Base-by-base conservation (phyloP, 2,888 invertebrate genomes). In the Caenorhabditis plicata region DNA sequence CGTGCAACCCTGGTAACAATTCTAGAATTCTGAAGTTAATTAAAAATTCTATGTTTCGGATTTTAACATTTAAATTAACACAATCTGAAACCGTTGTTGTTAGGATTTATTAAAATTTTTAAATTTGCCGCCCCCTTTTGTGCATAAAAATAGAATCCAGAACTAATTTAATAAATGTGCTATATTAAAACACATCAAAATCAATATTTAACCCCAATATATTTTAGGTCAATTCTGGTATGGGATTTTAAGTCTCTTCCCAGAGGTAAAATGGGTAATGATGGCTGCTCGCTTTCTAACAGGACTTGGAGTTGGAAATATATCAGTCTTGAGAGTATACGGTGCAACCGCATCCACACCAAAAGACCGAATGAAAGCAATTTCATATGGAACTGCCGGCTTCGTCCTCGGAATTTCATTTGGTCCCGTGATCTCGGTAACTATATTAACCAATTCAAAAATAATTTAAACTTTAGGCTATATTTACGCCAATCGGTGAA, bases 351-450 rank as follows among this genome's bases (percentile, higher is more conserved):
- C 69, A 19, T 63, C 66, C 3, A 46, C 52, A 8, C 64, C 67
- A 15, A 41, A 62, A 36, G 69, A 70, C 26, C 43, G 66, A 46
- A 44, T 64, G 54, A 62, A 49, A 36, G 67, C 67, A n/a, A 64
- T 70, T 19, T 49, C 64, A 11, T 62, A 61, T 25, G 64, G 69
- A 42, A 70, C 66, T 42, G 69, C 62, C 19, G 66, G 64, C 7
- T 56, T 50, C 33, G 56, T 50, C 3, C 36, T 56, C 13, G 56
- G 56, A 4, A 45, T 56, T 22, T 56, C 56, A 8, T 51, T 57
- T 32, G 56, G 56, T 5, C 56, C 56, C 5, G 56, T 51, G 35
- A 46, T 51, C 20, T 57, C 56, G 8, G 55, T 47, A 23, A 45
- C 31, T 35, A 13, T 9, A 4, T 9, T 36, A 3, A 7, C 20